phyloP scores from a whole-genome alignment of 2,888 invertebrate genomes.

The Euplexia lucipara region DNA sequence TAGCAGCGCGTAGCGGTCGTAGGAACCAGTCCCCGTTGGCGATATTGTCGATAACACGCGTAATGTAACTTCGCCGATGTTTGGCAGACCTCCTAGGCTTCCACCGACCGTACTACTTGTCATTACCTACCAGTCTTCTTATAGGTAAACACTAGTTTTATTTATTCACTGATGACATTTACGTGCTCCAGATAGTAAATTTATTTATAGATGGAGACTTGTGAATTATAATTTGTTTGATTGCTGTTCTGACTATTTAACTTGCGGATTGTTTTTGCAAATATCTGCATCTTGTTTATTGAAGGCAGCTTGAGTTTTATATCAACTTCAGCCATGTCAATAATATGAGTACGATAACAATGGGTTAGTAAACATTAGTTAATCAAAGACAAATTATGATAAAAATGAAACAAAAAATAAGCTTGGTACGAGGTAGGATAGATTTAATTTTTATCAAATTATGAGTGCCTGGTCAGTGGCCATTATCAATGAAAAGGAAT shows the following conservation, averaged over 20 bases:
- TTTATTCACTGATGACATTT: slow-evolving; percentile 43
- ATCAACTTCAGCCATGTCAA: neutral
- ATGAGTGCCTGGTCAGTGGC: neutral
- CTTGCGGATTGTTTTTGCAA: neutral
- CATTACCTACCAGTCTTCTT: slow-evolving; percentile 15
- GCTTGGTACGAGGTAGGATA: neutral
- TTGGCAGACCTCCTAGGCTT: slow-evolving; percentile 66
- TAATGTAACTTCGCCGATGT: slow-evolving; percentile 57
- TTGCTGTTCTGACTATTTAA: slow-evolving; percentile 9
- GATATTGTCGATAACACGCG: slow-evolving; percentile 60
- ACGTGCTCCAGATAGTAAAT: slow-evolving; percentile 27
- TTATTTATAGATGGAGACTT: slow-evolving; percentile 33
- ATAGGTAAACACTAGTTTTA: slow-evolving; percentile 32
- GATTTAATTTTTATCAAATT: neutral
- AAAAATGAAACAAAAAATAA: neutral
- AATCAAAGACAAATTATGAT: neutral
- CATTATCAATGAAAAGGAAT: neutral
- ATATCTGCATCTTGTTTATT: neutral
- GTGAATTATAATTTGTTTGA: slow-evolving; percentile 31
- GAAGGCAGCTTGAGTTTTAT: neutral
- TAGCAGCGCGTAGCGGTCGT: slow-evolving; percentile 60
- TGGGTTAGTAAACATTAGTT: neutral
- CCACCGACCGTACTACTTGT: slow-evolving; percentile 29
- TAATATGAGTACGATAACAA: too few relatives aligned
- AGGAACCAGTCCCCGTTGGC: slow-evolving; percentile 60